Conservation (phyloP, 2,888 invertebrate species). For the Drosophila percnosoma region DNA sequence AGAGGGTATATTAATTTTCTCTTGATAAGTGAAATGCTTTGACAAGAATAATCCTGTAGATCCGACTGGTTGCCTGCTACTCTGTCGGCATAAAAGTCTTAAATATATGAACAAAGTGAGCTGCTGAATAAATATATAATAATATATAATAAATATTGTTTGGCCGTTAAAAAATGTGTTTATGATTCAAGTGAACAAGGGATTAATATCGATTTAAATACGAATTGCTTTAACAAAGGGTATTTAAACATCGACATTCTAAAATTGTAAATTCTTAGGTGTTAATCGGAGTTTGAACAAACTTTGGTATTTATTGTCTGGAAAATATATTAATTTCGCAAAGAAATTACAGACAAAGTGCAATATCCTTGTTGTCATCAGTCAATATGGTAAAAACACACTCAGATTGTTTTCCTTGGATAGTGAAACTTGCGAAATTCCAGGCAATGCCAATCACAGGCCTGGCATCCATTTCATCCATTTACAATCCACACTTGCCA, state of each 20-base stretch:
- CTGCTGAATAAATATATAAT: background rate
- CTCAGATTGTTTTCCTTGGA: slow-evolving; percentile 19
- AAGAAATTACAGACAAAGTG: slow-evolving; percentile 18
- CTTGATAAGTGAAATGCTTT: background rate
- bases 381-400: slow-evolving; percentile 13
- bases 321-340: slow-evolving; percentile 37
- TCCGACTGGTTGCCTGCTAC: background rate
- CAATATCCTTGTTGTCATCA: slow-evolving; percentile 14
- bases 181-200: background rate
- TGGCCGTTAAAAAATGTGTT: background rate
- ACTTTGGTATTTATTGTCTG: slow-evolving; percentile 6
- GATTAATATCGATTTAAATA: background rate
- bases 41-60: background rate
- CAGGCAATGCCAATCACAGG: slow-evolving; percentile 23
- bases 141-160: background rate
- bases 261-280: background rate
- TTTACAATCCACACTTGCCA: slow-evolving; percentile 8
- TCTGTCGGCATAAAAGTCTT: background rate
- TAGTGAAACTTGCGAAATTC: slow-evolving; percentile 14
- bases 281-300: background rate
- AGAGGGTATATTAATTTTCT: background rate
- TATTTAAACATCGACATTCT: background rate
- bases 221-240: background rate
- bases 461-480: slow-evolving; percentile 2
- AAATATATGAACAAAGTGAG: background rate